A percentile compares a stretch with the other conserved stretches of the same genome.
phyloP scores from a whole-genome alignment of 1,140 invertebrate genomes.

The Ptiloglossa arizonensis region DNA sequence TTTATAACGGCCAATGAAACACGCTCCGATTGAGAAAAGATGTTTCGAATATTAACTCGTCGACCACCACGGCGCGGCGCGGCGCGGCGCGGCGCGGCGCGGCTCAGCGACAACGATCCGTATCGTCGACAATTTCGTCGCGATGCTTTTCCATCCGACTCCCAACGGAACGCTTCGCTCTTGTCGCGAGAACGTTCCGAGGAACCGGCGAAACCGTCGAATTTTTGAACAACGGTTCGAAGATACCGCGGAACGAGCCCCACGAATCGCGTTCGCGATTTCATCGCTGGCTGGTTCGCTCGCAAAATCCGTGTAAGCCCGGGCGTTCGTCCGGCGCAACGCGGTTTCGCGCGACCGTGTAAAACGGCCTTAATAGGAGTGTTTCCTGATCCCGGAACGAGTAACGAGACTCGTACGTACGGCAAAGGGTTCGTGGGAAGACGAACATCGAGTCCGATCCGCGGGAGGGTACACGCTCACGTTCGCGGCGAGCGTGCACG shows the following conservation, averaged over 20 bases:
- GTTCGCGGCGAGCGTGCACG: background rate
- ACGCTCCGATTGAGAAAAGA: background rate
- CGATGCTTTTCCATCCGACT: too few relatives aligned
- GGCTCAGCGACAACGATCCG: too few relatives aligned
- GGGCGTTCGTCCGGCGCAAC: too few relatives aligned
- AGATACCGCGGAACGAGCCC: background rate
- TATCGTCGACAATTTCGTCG: too few relatives aligned
- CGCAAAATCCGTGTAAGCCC: background rate
- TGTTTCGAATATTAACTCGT: background rate
- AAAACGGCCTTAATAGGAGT: constrained; percentile 67
- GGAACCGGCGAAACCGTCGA: too few relatives aligned
- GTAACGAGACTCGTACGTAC: constrained; percentile 63
- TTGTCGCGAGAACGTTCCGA: too few relatives aligned
- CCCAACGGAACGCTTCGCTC: too few relatives aligned
- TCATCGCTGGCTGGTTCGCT: constrained; percentile 5
- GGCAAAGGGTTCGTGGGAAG: constrained; percentile 62
- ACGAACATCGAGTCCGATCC: constrained; percentile 57
- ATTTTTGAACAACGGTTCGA: too few relatives aligned
- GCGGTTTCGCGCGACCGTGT: constrained; percentile 47
- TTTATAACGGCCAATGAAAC: background rate
- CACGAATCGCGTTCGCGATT: background rate
- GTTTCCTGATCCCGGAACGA: constrained; percentile 67
- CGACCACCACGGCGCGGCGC: background rate
- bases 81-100: too few relatives aligned
- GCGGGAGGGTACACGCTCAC: constrained; percentile 54